These are phyloP conservation scores for Nannoperca australis DNA, from an alignment of 2,797 vertebrate genomes.

Conservation along the genomic window DNA sequence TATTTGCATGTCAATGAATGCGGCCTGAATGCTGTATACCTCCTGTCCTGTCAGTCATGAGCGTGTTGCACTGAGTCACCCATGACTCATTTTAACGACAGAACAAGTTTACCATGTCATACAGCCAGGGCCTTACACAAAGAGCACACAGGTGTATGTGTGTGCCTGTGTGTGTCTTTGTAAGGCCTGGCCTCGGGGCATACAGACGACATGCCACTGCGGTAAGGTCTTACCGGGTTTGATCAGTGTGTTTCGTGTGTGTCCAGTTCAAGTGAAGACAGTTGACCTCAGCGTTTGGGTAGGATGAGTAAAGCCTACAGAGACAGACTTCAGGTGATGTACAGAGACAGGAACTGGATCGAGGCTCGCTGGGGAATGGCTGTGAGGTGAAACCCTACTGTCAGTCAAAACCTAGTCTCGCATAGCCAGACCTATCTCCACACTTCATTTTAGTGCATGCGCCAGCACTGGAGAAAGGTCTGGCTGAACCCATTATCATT, in stretches of 20 bases:
- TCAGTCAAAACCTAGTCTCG: conserved; percentile 65
- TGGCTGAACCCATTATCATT: no score
- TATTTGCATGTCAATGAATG: conserved; percentile 47
- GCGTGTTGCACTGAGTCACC: conserved; percentile 41
- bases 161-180: conserved; percentile 35
- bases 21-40: conserved; percentile 14
- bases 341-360: conserved; percentile 66
- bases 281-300: conserved; percentile 72
- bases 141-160: conserved; percentile 67
- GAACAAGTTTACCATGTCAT: conserved; percentile 65
- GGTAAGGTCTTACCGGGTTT: conserved; percentile 68
- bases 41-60: conserved; percentile 44
- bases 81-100: conserved; percentile 52
- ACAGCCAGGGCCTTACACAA: conserved; percentile 45
- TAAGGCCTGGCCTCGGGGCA: conserved; percentile 65
- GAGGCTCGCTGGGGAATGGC: conserved; percentile 52
- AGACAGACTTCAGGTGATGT: conserved; percentile 60
- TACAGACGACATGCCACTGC: conserved; percentile 69
- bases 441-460: no score
- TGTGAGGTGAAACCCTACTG: conserved; percentile 69
- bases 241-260: conserved; percentile 68
- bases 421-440: no score
- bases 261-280: conserved; percentile 75
- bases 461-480: no score
- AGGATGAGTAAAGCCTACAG: conserved; percentile 61